Conservation (phyloP, 1,140 invertebrate species). For the Trypoxylus dichotomus region DNA sequence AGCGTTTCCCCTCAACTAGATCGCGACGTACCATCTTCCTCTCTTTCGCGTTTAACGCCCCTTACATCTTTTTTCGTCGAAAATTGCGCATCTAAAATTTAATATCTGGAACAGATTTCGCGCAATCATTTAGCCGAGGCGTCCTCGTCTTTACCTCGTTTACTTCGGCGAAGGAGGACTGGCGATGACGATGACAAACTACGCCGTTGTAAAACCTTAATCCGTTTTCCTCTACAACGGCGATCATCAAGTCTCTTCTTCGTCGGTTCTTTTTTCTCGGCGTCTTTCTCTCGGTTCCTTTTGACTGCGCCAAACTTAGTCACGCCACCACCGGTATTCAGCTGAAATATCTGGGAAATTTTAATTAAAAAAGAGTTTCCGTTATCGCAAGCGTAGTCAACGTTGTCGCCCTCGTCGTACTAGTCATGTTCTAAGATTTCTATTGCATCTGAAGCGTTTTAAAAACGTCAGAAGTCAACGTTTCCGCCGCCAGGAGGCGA, state of each 20-base stretch:
- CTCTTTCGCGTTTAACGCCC: neutral
- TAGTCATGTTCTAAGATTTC: too few species aligned
- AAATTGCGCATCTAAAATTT: constrained; percentile 3
- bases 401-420: too few species aligned
- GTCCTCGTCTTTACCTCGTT: neutral
- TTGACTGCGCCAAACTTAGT: neutral
- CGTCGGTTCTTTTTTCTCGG: neutral
- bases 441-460: too few species aligned
- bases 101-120: neutral
- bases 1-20: neutral
- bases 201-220: neutral
- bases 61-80: neutral
- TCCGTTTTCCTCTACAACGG: neutral
- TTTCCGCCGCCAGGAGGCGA: too few species aligned
- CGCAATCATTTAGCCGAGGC: neutral
- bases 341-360: neutral
- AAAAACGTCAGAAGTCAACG: too few species aligned
- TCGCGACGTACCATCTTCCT: neutral
- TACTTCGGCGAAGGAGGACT: neutral
- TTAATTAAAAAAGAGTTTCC: neutral
- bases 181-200: neutral
- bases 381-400: too few species aligned
- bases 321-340: neutral
- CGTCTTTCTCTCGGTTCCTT: neutral
- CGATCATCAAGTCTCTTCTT: neutral